phyloP scores from a whole-genome alignment of 2,888 invertebrate genomes.

The Lepetodrilus schrolli region DNA sequence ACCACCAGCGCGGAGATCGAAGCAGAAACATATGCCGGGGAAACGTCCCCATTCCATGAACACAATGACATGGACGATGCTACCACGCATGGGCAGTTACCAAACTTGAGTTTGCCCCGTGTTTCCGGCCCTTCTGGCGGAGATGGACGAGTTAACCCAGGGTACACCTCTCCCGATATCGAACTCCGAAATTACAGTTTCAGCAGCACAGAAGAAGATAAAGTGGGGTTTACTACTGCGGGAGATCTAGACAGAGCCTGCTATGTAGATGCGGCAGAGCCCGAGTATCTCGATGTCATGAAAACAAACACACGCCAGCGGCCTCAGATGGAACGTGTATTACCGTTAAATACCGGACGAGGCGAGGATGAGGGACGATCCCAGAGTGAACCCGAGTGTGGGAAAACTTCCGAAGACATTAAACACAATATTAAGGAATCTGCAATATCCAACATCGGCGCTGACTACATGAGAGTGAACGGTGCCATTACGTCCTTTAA shows the following conservation, averaged over 20 bases:
- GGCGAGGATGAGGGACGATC: conserved; percentile 32
- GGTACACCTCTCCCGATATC: conserved; percentile 71
- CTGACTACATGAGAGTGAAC: conserved; percentile 95
- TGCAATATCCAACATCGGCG: conserved; percentile 91
- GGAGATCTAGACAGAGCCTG: neutral
- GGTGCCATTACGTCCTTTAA: conserved; percentile 97
- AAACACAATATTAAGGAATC: conserved; percentile 46
- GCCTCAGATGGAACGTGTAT: conserved; percentile 45
- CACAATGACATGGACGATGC: conserved; percentile 36
- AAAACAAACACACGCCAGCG: conserved; percentile 44
- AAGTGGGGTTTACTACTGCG: neutral
- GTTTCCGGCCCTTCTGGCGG: conserved; percentile 38
- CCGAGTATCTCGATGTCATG: conserved; percentile 16
- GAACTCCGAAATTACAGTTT: conserved; percentile 64
- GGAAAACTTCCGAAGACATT: conserved; percentile 34
- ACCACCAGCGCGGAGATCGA: conserved; percentile 7
- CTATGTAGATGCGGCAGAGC: neutral
- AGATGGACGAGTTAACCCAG: conserved; percentile 68
- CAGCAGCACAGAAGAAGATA: neutral
- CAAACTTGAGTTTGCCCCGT: conserved; percentile 26
- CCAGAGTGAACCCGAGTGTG: conserved; percentile 18
- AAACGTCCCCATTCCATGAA: neutral
- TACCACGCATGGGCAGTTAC: conserved; percentile 1
- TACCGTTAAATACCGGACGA: conserved; percentile 45
- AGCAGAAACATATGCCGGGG: neutral